Evolutionary conservation across 2,888 invertebrate genomes (phyloP).

Genomic region (Emmelina monodactyla): DNA sequence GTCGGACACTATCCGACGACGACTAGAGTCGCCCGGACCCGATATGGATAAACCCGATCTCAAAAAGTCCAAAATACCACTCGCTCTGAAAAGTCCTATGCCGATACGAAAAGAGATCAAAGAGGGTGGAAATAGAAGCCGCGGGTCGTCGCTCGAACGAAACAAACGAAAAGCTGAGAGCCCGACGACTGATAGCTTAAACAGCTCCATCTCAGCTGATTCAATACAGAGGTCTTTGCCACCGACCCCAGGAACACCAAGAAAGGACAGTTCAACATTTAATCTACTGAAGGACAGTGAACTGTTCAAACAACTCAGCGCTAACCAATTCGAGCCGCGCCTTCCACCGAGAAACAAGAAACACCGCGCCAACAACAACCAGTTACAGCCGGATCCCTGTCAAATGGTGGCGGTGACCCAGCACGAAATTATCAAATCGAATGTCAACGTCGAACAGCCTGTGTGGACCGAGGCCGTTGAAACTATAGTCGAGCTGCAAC

Average conservation of each 20-base stretch:
- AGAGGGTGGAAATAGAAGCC: slow-evolving; percentile 28
- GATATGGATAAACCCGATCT: slow-evolving; percentile 39
- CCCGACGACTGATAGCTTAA: slow-evolving; percentile 18
- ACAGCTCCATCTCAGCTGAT: slow-evolving; percentile 24
- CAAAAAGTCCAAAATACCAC: slow-evolving; percentile 53
- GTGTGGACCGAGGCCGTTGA: slow-evolving; percentile 41
- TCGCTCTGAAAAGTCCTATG: slow-evolving; percentile 45
- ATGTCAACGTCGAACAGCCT: slow-evolving; percentile 56
- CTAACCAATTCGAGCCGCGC: slow-evolving; percentile 30
- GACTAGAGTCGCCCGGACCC: slow-evolving; percentile 57
- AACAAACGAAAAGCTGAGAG: slow-evolving; percentile 19
- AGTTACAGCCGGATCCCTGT: slow-evolving; percentile 36
- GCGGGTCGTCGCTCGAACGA: slow-evolving; percentile 34
- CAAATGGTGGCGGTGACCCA: slow-evolving; percentile 74
- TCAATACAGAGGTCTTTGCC: slow-evolving; percentile 23
- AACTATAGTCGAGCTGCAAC: neutral
- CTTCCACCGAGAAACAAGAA: slow-evolving; percentile 16
- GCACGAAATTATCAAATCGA: slow-evolving; percentile 72
- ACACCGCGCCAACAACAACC: slow-evolving; percentile 17
- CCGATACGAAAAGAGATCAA: slow-evolving; percentile 41
- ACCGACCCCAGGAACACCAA: slow-evolving; percentile 39
- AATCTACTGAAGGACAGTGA: slow-evolving; percentile 72
- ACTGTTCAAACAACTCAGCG: slow-evolving; percentile 73
- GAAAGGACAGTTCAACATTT: slow-evolving; percentile 66
- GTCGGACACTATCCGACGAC: slow-evolving; percentile 70